These are phyloP conservation scores for Butorides virescens DNA, from an alignment of 2,113 vertebrate species.

Conservation along the genomic window DNA sequence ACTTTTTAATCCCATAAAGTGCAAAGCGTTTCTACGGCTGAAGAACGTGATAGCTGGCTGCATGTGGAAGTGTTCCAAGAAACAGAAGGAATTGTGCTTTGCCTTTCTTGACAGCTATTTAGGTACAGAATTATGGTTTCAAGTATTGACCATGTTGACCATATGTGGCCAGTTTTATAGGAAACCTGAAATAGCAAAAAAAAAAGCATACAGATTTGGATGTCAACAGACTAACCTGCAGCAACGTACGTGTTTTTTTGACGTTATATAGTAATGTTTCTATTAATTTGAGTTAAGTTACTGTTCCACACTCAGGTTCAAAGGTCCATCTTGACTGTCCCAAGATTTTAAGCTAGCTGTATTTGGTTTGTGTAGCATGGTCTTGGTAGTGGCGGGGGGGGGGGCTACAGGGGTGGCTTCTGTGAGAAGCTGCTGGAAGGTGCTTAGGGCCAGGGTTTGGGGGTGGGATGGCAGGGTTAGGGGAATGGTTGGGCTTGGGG, in stretches of 20 bases:
- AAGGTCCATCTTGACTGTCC: not conserved
- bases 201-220: accelerated
- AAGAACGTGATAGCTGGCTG: not conserved
- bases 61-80: not conserved
- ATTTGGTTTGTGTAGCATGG: too few species aligned
- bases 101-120: not conserved
- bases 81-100: not conserved
- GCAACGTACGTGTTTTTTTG: accelerated
- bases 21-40: not conserved
- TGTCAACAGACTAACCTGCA: too few species aligned
- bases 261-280: not conserved
- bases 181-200: not conserved
- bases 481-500: too few species aligned
- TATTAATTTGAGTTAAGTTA: too few species aligned
- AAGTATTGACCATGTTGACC: not conserved
- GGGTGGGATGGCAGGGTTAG: too few species aligned
- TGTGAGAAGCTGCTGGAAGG: too few species aligned
- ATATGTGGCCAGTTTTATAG: not conserved
- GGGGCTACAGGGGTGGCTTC: too few species aligned
- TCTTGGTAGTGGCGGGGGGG: too few species aligned
- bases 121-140: not conserved
- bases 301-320: not conserved
- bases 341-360: not conserved
- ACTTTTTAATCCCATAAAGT: not conserved
- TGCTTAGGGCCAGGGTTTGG: too few species aligned